Conservation (phyloP, 2,113 vertebrate genomes). For the Gavialis gangeticus region DNA sequence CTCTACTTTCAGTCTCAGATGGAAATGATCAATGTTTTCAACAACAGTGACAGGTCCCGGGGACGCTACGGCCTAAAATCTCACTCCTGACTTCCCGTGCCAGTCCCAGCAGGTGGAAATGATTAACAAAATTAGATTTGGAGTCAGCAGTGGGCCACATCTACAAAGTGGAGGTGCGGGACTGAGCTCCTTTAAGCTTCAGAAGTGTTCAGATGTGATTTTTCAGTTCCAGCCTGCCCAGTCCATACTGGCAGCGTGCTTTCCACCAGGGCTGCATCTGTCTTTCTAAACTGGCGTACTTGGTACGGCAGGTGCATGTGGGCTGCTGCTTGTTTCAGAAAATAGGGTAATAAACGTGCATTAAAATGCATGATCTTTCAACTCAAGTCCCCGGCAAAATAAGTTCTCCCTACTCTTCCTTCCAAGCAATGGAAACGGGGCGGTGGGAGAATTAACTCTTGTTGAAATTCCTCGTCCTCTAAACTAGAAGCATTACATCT, state of each 20-base stretch:
- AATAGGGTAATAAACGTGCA: neutral
- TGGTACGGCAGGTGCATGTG: neutral
- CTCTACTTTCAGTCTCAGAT: neutral
- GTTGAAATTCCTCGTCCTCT: neutral
- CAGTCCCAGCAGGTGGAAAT: neutral
- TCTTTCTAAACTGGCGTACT: slow-evolving; percentile 17
- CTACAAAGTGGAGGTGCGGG: neutral
- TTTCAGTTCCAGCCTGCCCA: neutral
- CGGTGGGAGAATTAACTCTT: neutral
- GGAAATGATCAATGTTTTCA: neutral
- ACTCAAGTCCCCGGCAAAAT: neutral
- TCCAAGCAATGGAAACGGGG: no score
- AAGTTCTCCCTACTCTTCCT: neutral
- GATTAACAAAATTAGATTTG: neutral
- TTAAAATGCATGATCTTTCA: neutral
- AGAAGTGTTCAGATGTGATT: neutral
- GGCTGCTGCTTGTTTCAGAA: slow-evolving; percentile 29
- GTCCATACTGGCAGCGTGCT: neutral
- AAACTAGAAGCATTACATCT: neutral
- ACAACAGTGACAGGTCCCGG: neutral
- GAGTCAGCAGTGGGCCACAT: neutral
- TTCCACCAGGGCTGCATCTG: slow-evolving; percentile 26
- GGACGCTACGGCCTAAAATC: neutral
- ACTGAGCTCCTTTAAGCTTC: neutral
- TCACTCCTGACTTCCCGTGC: neutral